Base-by-base conservation (phyloP, 1,140 invertebrate genomes). In the Glossosoma conforme region DNA sequence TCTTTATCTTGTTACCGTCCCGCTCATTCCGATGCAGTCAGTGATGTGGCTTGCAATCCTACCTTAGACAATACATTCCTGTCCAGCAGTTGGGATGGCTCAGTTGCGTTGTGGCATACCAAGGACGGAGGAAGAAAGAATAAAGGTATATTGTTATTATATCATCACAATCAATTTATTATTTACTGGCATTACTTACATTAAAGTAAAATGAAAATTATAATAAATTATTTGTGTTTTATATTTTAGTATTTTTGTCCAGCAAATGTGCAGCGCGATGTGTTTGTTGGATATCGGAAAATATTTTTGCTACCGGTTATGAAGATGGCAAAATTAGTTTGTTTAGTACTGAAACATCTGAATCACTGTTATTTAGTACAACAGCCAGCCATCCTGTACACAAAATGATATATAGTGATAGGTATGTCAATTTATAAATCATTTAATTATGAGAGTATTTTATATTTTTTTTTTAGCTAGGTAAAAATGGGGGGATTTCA, bases 231-330 rank as follows among this genome's bases (percentile, higher is more conserved):
- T 22, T 24, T 36, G 28, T 49, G 10, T 40, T 50, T 35, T 52
- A 35, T 49, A 17, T 65, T 63, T 41, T 52, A 72, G 70, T 35
- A 20, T 69, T 62, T 38, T 67, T 43, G 44, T 61, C 14, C 60
- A 64, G 56, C 50, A 45, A 65, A 18, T 68, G 68, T 61, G 64
- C 64, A 8, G 56, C 70, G 8, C 60, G 69, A 17, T 70, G 64
- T 46, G 45, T 71, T 14, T 60, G 67, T 53, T 73, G 70, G 70
- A 10, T 69, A 6, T 62, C 68, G 46, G 68, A 72, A 20, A 63
- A 70, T 44, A 44, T 61, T 37, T 48, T 74, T 38, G 37, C 68
- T 18, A 66, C 62, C 58, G 72, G 72, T n/a, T 69, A 69, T 61
- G 72, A 74, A 53, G 64, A 66, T 13, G 70, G 70, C 21, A 49